Base-by-base conservation (phyloP, 2,113 vertebrate genomes). In the Coturnix japonica region DNA sequence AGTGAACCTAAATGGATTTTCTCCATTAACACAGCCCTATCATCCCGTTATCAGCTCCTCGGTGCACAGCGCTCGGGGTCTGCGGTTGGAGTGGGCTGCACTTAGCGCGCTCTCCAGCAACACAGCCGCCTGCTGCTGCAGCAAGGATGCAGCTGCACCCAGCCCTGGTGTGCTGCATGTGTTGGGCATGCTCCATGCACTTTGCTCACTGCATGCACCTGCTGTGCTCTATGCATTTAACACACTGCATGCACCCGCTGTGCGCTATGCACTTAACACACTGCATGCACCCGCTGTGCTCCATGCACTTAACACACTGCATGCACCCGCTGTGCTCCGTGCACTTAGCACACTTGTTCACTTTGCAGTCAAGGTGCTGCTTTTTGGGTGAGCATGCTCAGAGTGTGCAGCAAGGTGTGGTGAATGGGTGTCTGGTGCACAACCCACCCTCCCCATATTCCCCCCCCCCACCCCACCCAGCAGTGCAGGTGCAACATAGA, bases 1-100 rank as follows among this genome's bases (percentile, higher is more conserved):
- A 92, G 93, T 92, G 93, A 92, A 79, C 94, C 92, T 86, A 93
- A 96, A 96, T 94, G 95, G 95, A 94, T 97, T 95, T 93, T 95
- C 95, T 95, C 92, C 91, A 76, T 96, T 96, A 94, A 59, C 74
- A 17, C 90, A 12, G 91, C 30, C 77, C 90, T 91, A 87, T 81
- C 95, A 94, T 75, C 59, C 70, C 10, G 53, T 86, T 93, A 73
- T 74, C 93, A 6, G 35, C 90, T 85, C 69, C 91, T 21, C 47
- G 47, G 47, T 22, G 47, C 47, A 49, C 6, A 49, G 47, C 22
- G 47, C 47, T 49, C 46, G 21, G 31, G 91, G 82, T 74, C 90
- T 73, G 84, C 39, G 61, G 80, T 70, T 51, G 23, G 72, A 21
- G 46, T 11, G 35, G 16, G 64, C 8, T 91, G 46, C 86, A 59